phyloP scores from a whole-genome alignment of 2,113 vertebrate genomes.

The Nicator chloris region DNA sequence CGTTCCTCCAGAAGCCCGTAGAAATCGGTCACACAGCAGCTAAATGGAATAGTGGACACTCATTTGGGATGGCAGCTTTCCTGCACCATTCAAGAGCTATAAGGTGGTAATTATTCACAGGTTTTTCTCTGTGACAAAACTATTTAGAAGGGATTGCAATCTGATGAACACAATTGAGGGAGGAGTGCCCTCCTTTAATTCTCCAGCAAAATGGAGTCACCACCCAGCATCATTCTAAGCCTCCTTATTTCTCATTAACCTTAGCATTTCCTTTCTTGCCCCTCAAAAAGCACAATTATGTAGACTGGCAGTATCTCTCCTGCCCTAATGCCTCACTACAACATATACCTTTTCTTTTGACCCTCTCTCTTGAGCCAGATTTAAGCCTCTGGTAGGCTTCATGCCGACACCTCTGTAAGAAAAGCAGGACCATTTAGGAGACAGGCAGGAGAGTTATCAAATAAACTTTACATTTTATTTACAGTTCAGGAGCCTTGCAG shows the following conservation, averaged over 20 bases:
- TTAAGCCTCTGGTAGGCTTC: background rate
- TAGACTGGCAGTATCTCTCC: background rate
- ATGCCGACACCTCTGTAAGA: background rate
- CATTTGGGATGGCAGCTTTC: background rate
- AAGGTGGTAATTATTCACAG: slow-evolving; percentile 13
- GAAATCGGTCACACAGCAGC: background rate
- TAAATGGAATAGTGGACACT: background rate
- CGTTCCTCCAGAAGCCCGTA: background rate
- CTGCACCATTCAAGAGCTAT: background rate
- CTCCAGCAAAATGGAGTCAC: background rate
- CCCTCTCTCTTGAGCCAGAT: background rate
- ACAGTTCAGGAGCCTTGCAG: slow-evolving; percentile 30
- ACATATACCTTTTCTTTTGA: background rate
- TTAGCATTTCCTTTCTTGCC: background rate
- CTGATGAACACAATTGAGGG: background rate
- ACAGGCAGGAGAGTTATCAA: slow-evolving; percentile 3
- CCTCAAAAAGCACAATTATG: background rate
- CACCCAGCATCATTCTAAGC: background rate
- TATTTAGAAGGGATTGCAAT: background rate
- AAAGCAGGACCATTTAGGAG: background rate
- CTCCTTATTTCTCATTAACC: background rate
- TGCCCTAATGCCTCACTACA: background rate
- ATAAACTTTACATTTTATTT: slow-evolving; percentile 63
- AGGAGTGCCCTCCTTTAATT: background rate
- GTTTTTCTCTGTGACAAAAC: slow-evolving; percentile 10